Percentiles rank a stretch among this genome's conserved stretches.
These are phyloP conservation scores for Hypsibius dujardini DNA, from an alignment of 1,140 invertebrate genomes.

Conservation along the genomic window DNA sequence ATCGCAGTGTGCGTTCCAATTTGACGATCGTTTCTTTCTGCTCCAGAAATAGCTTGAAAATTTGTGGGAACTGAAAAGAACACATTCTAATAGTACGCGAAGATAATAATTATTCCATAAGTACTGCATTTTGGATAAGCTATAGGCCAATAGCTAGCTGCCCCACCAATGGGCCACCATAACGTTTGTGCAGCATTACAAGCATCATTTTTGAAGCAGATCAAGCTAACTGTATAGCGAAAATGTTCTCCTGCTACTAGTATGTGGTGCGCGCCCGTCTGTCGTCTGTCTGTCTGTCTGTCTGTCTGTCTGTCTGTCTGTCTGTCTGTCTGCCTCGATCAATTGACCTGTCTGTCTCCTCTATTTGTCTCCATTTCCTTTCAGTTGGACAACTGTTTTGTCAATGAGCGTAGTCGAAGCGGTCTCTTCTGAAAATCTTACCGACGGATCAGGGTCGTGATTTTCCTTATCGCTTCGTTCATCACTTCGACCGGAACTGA, in stretches of 20 bases:
- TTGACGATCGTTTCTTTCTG: not conserved
- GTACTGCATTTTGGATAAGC: too few species aligned
- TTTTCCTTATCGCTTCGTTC: conserved; percentile 7
- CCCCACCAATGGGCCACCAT: not conserved
- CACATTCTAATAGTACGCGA: not conserved
- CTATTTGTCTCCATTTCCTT: too few species aligned
- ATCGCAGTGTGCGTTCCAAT: not conserved
- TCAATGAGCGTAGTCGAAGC: too few species aligned
- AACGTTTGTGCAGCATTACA: not conserved
- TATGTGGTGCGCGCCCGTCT: too few species aligned
- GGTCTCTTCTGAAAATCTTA: too few species aligned
- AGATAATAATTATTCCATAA: not conserved
- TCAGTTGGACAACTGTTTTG: too few species aligned
- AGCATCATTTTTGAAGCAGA: not conserved
- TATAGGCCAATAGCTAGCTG: not conserved
- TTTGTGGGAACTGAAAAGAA: not conserved
- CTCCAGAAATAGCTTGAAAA: not conserved
- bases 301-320: too few species aligned
- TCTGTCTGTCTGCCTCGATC: too few species aligned
- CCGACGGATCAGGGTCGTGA: not conserved
- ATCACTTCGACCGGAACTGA: not conserved
- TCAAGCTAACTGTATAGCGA: too few species aligned
- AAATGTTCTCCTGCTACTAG: too few species aligned
- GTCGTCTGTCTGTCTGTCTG: too few species aligned
- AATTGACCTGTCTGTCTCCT: too few species aligned